These are phyloP conservation scores for Chondrosia reniformis DNA, from an alignment of 37 sponge, comb jelly and placozoan genomes.

Conservation along the genomic window DNA sequence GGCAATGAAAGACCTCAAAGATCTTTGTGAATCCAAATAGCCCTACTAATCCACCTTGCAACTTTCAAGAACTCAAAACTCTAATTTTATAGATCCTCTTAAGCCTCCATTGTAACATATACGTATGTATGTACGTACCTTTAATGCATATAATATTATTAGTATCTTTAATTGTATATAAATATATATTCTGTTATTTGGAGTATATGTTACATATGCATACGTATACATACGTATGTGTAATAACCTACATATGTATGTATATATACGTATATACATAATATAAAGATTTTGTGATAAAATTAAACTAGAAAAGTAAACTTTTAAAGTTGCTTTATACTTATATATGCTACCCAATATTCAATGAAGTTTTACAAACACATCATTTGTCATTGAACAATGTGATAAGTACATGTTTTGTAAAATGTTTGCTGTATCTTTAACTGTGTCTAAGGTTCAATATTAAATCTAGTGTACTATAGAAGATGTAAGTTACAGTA, in stretches of 20 bases:
- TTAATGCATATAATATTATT: neutral
- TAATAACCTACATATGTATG: neutral
- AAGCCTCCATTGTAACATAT: neutral
- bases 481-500: no score
- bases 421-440: no score
- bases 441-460: no score
- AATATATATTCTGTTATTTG: neutral
- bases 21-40: slow-evolving; percentile 19
- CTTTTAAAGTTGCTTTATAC: no score
- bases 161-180: neutral
- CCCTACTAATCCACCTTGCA: neutral
- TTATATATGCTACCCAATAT: no score
- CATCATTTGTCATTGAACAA: no score
- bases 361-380: no score
- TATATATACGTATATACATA: neutral
- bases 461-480: no score
- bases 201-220: neutral
- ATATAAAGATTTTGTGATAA: neutral
- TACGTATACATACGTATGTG: neutral
- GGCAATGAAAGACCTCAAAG: slow-evolving; percentile 67
- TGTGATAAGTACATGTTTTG: no score
- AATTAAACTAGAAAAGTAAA: no score
- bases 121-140: slow-evolving; percentile 3
- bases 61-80: neutral
- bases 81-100: neutral